Conservation (phyloP, 1,140 invertebrate species). For the Calycopis cecrops region DNA sequence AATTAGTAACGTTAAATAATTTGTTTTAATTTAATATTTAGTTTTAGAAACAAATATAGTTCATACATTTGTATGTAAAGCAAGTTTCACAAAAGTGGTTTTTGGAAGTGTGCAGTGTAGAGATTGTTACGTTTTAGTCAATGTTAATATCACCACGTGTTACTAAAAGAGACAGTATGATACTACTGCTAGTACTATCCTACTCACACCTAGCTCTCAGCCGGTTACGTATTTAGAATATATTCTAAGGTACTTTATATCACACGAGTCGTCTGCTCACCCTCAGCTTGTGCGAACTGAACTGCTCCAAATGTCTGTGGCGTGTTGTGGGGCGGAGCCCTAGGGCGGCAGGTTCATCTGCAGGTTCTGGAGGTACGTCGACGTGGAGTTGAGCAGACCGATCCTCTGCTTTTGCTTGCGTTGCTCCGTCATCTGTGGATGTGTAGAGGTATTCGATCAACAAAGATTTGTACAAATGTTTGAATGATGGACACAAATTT, state of each 20-base stretch:
- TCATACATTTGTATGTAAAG: too few species aligned
- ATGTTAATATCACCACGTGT: too few species aligned
- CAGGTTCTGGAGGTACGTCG: conserved; percentile 78
- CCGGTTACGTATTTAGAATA: neutral
- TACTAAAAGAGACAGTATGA: too few species aligned
- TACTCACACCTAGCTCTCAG: neutral
- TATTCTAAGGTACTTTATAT: conserved; percentile 2
- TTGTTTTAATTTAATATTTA: too few species aligned
- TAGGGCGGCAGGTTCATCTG: conserved; percentile 63
- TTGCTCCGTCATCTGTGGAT: conserved; percentile 91
- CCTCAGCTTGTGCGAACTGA: conserved; percentile 1
- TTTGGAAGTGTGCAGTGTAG: too few species aligned
- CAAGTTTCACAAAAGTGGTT: too few species aligned
- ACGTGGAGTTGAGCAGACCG: conserved; percentile 87
- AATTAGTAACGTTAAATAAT: too few species aligned
- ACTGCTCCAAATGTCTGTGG: neutral
- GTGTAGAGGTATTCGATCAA: too few species aligned
- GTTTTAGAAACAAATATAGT: too few species aligned
- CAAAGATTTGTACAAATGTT: too few species aligned
- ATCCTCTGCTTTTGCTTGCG: conserved; percentile 94
- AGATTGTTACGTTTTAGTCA: too few species aligned
- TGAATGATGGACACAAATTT: too few species aligned
- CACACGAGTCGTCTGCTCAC: conserved; percentile 1
- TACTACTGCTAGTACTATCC: neutral
- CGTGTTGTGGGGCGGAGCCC: conserved; percentile 22